A percentile compares a stretch with the other conserved stretches of the same genome.
phyloP scores from a whole-genome alignment of 2,113 vertebrate species.

The Falco punctatus region DNA sequence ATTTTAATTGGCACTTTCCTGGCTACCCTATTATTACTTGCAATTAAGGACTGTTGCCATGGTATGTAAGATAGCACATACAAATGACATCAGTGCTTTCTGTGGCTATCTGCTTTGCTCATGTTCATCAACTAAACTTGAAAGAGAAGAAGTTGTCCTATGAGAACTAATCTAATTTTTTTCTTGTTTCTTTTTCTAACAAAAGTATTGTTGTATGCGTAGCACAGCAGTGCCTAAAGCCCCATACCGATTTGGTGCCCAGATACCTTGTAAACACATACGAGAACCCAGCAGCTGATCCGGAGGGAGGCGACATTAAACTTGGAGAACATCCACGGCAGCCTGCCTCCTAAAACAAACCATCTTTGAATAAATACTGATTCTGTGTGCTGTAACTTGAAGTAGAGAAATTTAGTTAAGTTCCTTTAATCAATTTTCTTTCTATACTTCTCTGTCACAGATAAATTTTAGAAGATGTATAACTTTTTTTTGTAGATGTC shows the following conservation, averaged over 20 bases:
- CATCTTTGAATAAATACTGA: background rate
- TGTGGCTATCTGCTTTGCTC: background rate
- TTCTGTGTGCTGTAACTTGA: background rate
- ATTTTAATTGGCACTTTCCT: background rate
- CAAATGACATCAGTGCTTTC: background rate
- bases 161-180: background rate
- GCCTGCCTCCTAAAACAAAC: background rate
- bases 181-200: background rate
- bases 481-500: background rate
- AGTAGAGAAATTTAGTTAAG: background rate
- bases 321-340: background rate
- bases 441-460: background rate
- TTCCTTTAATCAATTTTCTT: background rate
- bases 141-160: background rate
- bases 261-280: accelerated
- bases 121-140: background rate
- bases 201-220: background rate
- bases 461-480: background rate
- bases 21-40: constrained; percentile 1
- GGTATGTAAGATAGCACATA: background rate
- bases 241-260: background rate
- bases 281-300: background rate
- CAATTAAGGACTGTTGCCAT: background rate
- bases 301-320: background rate
- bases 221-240: background rate